Evolutionary conservation across 2,797 vertebrate species (phyloP).

Genomic region (Phoebastria nigripes): DNA sequence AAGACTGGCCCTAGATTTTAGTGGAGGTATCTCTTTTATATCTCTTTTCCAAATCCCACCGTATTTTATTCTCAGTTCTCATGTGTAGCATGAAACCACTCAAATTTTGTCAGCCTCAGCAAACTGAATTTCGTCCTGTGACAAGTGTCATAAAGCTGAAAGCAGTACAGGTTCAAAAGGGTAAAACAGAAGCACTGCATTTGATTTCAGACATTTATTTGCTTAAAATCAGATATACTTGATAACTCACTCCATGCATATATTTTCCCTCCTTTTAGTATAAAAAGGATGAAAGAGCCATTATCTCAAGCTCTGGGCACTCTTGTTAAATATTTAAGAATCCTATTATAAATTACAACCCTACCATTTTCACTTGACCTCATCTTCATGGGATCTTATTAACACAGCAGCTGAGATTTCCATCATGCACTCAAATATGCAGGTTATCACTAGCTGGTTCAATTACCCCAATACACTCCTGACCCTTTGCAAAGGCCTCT

Average conservation of each 20-base stretch:
- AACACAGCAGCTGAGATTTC: background rate
- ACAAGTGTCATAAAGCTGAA: conserved; percentile 7
- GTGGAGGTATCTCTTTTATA: background rate
- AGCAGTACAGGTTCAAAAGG: background rate
- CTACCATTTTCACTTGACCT: background rate
- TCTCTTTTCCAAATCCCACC: background rate
- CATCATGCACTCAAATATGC: background rate
- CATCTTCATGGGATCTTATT: background rate
- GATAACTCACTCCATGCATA: background rate
- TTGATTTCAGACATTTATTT: background rate
- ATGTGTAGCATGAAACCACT: background rate
- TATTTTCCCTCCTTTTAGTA: background rate
- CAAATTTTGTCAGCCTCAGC: conserved; percentile 10
- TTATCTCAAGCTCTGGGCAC: background rate
- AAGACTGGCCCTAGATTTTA: background rate
- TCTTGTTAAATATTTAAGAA: background rate
- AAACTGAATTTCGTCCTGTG: conserved; percentile 23
- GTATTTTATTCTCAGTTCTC: background rate
- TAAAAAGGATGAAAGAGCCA: background rate
- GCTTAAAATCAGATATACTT: background rate
- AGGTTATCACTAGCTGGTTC: background rate
- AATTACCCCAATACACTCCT: background rate
- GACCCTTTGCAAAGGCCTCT: background rate
- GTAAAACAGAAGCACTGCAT: background rate
- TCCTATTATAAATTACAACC: background rate